phyloP scores from a whole-genome alignment of 37 sponge, comb jelly and placozoan genomes.

The Spongilla lacustris region DNA sequence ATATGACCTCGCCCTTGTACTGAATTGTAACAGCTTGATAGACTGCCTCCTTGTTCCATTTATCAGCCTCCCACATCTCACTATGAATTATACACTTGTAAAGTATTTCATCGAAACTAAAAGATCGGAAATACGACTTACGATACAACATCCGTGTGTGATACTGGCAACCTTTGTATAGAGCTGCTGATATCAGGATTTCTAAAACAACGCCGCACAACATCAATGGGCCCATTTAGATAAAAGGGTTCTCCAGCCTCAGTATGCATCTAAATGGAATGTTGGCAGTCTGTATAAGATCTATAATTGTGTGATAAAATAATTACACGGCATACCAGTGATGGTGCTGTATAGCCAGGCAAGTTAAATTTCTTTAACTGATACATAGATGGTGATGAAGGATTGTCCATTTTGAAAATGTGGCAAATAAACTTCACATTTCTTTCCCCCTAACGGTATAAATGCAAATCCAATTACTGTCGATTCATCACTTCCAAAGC shows the following conservation, averaged over 20 bases:
- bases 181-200: background rate
- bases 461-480: background rate
- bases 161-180: background rate
- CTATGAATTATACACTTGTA: background rate
- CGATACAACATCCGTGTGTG: background rate
- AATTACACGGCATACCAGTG: background rate
- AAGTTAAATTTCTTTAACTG: background rate
- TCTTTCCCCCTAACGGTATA: background rate
- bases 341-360: background rate
- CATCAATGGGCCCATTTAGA: background rate
- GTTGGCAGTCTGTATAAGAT: background rate
- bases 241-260: background rate
- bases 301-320: background rate
- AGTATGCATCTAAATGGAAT: background rate
- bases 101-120: background rate
- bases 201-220: background rate
- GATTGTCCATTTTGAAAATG: background rate
- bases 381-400: background rate
- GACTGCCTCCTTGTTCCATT: background rate
- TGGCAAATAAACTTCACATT: background rate
- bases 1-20: too few relatives aligned
- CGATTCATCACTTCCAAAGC: background rate
- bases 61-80: slow-evolving; percentile 1
- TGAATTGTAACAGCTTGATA: background rate
- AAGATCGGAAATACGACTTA: background rate